Evolutionary conservation across 2,888 invertebrate genomes (phyloP).

Genomic region (Colletes collaris): DNA sequence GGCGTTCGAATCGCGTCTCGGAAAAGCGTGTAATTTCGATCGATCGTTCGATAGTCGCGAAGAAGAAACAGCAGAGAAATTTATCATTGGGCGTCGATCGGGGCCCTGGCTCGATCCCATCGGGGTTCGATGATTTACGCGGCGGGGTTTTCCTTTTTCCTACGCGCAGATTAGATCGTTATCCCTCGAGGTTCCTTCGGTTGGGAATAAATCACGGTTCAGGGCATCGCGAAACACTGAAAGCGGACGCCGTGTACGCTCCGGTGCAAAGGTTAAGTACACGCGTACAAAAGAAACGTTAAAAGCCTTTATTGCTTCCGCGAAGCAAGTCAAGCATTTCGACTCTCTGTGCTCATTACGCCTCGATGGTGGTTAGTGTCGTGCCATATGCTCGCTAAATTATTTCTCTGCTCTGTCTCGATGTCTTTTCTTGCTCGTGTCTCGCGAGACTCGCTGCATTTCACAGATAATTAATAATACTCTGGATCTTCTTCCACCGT

Average conservation of each 20-base stretch:
- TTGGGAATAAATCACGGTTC: conserved; percentile 38
- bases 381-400: neutral
- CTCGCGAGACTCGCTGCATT: too few species aligned
- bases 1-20: neutral
- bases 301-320: conserved; percentile 67
- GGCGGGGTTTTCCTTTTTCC: conserved; percentile 7
- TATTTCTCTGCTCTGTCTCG: too few species aligned
- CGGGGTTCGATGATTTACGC: conserved; percentile 25
- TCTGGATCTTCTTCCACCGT: too few species aligned
- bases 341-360: conserved; percentile 42
- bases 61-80: conserved; percentile 25
- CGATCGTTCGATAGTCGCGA: conserved; percentile 2
- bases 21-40: conserved; percentile 25
- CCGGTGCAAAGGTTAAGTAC: conserved; percentile 62
- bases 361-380: conserved; percentile 4
- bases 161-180: conserved; percentile 24
- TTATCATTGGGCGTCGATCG: neutral
- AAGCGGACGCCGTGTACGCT: conserved; percentile 18
- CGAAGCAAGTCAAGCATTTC: conserved; percentile 61
- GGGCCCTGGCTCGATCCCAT: neutral
- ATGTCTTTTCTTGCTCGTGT: too few species aligned
- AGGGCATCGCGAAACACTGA: conserved; percentile 24
- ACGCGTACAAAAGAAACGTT: conserved; percentile 55
- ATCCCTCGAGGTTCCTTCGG: conserved; percentile 17
- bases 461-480: too few species aligned